Percentiles rank a stretch among this genome's conserved stretches.
phyloP scores from a whole-genome alignment of 2,113 vertebrate genomes.

The Stegostoma tigrinum region DNA sequence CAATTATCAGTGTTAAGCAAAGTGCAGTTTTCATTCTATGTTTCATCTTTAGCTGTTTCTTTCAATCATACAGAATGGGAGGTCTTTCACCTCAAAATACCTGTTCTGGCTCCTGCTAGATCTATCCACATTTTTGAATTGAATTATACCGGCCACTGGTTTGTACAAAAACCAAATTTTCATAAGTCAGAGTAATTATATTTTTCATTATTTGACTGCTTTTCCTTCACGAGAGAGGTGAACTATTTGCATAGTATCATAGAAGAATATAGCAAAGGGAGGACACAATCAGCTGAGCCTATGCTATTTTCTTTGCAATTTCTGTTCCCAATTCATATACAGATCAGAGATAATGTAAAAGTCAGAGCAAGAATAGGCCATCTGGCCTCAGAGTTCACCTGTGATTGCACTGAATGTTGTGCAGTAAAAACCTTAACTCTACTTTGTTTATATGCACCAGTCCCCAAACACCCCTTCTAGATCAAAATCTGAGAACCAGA shows the following conservation, averaged over 20 bases:
- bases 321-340: not conserved
- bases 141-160: not conserved
- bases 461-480: not conserved
- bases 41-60: not conserved
- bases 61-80: not conserved
- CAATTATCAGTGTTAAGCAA: not conserved
- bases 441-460: not conserved
- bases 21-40: not conserved
- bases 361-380: too few species aligned
- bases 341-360: not conserved
- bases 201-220: not conserved
- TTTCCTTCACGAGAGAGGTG: not conserved
- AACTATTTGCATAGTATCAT: not conserved
- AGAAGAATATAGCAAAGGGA: not conserved
- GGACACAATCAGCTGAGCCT: not conserved
- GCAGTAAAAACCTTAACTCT: not conserved
- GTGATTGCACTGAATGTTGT: not conserved
- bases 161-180: not conserved
- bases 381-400: not conserved
- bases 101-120: not conserved
- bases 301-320: not conserved
- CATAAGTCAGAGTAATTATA: not conserved
- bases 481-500: too few species aligned
- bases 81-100: not conserved
- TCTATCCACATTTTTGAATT: not conserved